These are phyloP conservation scores for Therioaphis trifolii DNA, from an alignment of 2,888 invertebrate genomes.

Conservation along the genomic window DNA sequence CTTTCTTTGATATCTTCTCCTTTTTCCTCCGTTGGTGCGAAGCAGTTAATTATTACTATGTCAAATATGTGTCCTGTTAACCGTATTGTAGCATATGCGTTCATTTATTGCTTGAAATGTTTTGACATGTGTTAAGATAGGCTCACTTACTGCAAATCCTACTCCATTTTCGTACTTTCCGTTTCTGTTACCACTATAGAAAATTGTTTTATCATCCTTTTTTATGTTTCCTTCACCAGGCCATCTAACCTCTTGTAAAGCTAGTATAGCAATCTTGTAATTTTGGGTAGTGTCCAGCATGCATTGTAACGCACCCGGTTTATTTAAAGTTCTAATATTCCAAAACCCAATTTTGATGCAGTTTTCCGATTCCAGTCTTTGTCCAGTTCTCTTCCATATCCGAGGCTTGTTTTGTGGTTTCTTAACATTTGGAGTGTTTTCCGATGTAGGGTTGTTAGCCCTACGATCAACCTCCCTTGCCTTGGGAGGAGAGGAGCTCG, in stretches of 20 bases:
- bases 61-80: too few relatives aligned
- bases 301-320: constrained; percentile 52
- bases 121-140: too few relatives aligned
- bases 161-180: too few relatives aligned
- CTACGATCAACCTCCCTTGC: neutral
- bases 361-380: constrained; percentile 31
- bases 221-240: constrained; percentile 14
- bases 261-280: constrained; percentile 63
- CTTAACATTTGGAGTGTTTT: constrained; percentile 32
- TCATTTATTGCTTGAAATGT: too few relatives aligned
- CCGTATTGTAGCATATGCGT: too few relatives aligned
- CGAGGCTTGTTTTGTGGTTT: constrained; percentile 32
- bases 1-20: too few relatives aligned
- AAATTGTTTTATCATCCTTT: too few relatives aligned
- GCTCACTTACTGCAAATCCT: too few relatives aligned
- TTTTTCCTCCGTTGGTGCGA: too few relatives aligned
- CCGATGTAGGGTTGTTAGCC: neutral
- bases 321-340: constrained; percentile 62
- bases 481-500: neutral
- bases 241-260: constrained; percentile 63
- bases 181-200: too few relatives aligned
- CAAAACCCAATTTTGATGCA: constrained; percentile 54
- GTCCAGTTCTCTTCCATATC: constrained; percentile 32
- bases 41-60: too few relatives aligned
- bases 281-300: constrained; percentile 48